Conservation (phyloP, 2,888 invertebrate genomes). For the Amphiduros pacificus region DNA sequence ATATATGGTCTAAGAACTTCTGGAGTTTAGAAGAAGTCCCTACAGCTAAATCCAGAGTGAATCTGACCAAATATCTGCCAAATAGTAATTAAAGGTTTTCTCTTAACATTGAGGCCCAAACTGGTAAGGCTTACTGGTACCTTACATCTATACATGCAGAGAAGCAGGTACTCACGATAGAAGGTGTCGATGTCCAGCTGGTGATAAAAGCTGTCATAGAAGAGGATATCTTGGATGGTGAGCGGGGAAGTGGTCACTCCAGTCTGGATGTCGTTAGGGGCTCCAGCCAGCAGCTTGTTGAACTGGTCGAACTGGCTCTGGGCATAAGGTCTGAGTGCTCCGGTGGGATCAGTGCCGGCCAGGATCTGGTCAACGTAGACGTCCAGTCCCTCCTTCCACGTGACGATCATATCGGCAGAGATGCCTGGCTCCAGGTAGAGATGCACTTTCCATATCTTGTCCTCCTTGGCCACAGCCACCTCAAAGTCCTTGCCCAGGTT, state of each 20-base stretch:
- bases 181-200: background rate
- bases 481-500: slow-evolving; percentile 47
- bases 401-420: slow-evolving; percentile 35
- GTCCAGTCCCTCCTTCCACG: slow-evolving; percentile 12
- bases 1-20: too few species aligned
- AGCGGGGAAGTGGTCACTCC: background rate
- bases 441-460: slow-evolving; percentile 36
- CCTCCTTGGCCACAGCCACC: slow-evolving; percentile 39
- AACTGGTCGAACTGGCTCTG: slow-evolving; percentile 26
- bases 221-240: background rate
- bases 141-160: too few species aligned
- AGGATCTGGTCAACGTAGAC: slow-evolving; percentile 42
- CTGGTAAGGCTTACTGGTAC: too few species aligned
- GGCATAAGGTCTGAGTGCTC: slow-evolving; percentile 21
- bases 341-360: slow-evolving; percentile 7
- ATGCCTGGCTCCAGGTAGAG: slow-evolving; percentile 37
- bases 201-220: background rate
- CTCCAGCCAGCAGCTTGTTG: slow-evolving; percentile 23
- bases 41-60: too few species aligned
- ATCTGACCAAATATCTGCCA: too few species aligned
- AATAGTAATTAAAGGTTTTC: too few species aligned
- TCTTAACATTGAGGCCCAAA: too few species aligned
- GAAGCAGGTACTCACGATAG: background rate
- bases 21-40: too few species aligned
- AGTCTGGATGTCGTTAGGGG: slow-evolving; percentile 16